Base-by-base conservation (phyloP, 2,113 vertebrate species). In the Zingel zingel region DNA sequence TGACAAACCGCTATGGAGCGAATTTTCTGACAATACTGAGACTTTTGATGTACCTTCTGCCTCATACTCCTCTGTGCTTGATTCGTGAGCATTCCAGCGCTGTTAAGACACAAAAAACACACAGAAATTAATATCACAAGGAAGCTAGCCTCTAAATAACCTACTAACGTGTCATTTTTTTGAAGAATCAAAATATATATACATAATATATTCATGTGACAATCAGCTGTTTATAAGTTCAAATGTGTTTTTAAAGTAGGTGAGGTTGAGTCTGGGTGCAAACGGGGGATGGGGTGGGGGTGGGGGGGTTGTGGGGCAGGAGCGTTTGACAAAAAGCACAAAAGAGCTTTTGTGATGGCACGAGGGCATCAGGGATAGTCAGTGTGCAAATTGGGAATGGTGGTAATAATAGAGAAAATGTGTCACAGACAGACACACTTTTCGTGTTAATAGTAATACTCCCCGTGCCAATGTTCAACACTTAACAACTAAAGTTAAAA, bases 31-130 rank as follows among this genome's bases (percentile, higher is more conserved):
- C 57, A 39, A 43, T 1, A 10, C 9, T 19, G 4, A 0, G 0
- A 8, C 6, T 21, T 21, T 0, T 4, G 27, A 74, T 94, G 88
- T 92, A 99, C 98, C 98, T 94, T 99, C 97, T 0, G 98, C 97
- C 89, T 99, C 97, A 6, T 97, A 99, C 79, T 99, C 98, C 85
- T 99, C 98, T 5, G 96, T 94, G 88, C 63, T 94, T 1, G 86
- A 92, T 0, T 94, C 84, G 0, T 91, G 72, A 89, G 85, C 82
- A 75, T 97, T 96, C 97, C 97, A 98, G 90, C 85, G 95, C 98
- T 99, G 91, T 9, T 0, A 36, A n/a, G 81, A 79, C 81, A 88
- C 23, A 67, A 57, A 83, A 83, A 7, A 59, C 23, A 82, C 11
- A 68, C 6, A 36, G 4, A 64, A 23, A 56, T 5, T n/a, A 3